Percentiles rank a stretch among this genome's conserved stretches.
phyloP scores from a whole-genome alignment of 2,797 vertebrate genomes.

The Lerista edwardsae region DNA sequence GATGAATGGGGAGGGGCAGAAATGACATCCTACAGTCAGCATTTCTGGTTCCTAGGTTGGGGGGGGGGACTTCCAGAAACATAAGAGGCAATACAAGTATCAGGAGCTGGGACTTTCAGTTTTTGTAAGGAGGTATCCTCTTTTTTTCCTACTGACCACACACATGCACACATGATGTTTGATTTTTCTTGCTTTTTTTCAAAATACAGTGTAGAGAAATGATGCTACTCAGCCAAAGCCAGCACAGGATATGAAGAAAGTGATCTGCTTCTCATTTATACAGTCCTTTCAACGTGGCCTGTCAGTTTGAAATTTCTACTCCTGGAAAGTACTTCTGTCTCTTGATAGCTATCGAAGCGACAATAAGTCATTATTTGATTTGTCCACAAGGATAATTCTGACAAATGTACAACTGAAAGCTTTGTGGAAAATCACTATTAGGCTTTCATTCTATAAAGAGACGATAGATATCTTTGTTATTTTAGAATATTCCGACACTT shows the following conservation, averaged over 20 bases:
- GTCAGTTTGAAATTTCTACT: not conserved
- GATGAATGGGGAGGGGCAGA: no score
- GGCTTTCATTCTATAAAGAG: not conserved
- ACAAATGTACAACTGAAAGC: not conserved
- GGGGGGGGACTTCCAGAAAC: no score
- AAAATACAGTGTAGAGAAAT: not conserved
- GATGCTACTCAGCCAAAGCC: not conserved
- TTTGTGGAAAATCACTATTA: not conserved
- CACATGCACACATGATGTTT: not conserved
- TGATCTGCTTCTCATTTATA: not conserved
- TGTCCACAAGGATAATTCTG: not conserved
- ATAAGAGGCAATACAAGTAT: no score
- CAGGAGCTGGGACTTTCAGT: no score
- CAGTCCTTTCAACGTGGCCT: not conserved
- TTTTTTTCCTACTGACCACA: not conserved
- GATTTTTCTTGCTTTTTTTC: not conserved
- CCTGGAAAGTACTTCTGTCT: not conserved
- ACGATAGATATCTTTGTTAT: not conserved
- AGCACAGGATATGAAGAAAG: not conserved
- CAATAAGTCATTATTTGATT: conserved; percentile 7
- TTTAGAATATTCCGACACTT: not conserved
- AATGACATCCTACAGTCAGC: no score
- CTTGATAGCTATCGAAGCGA: not conserved
- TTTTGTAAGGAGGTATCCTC: no score
- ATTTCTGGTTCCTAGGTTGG: no score